phyloP scores from a whole-genome alignment of 2,888 invertebrate genomes.

The Brachylomia viminalis region DNA sequence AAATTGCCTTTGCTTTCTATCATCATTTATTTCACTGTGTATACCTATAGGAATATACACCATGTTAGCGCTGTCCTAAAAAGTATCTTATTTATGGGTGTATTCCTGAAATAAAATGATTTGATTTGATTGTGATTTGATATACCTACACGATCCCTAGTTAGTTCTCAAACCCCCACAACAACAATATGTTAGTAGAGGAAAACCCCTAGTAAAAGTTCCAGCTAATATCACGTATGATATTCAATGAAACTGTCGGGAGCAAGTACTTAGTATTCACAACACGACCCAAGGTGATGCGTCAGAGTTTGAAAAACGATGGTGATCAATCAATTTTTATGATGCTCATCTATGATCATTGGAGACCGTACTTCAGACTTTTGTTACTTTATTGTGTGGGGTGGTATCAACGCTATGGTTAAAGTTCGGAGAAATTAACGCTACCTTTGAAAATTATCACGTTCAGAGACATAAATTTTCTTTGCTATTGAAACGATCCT shows the following conservation, averaged over 20 bases:
- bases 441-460: neutral
- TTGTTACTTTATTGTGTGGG: slow-evolving; percentile 28
- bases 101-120: too few species aligned
- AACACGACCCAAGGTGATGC: slow-evolving; percentile 26
- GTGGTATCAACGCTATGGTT: neutral
- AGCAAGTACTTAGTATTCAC: slow-evolving; percentile 37
- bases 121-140: too few species aligned
- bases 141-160: neutral
- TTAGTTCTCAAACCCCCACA: neutral
- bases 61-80: neutral
- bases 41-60: neutral
- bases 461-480: neutral
- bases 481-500: too few species aligned
- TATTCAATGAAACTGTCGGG: slow-evolving; percentile 45
- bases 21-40: neutral
- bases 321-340: slow-evolving; percentile 31
- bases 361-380: slow-evolving; percentile 12
- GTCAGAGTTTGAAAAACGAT: slow-evolving; percentile 21
- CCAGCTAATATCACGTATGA: slow-evolving; percentile 14
- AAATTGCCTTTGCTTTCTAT: neutral
- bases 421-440: slow-evolving; percentile 4
- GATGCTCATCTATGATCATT: slow-evolving; percentile 11
- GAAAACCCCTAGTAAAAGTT: neutral
- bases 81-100: neutral
- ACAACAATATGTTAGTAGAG: neutral